phyloP scores from a whole-genome alignment of 92 coral and sea anemone genomes.

The Zoanthus sociatus region DNA sequence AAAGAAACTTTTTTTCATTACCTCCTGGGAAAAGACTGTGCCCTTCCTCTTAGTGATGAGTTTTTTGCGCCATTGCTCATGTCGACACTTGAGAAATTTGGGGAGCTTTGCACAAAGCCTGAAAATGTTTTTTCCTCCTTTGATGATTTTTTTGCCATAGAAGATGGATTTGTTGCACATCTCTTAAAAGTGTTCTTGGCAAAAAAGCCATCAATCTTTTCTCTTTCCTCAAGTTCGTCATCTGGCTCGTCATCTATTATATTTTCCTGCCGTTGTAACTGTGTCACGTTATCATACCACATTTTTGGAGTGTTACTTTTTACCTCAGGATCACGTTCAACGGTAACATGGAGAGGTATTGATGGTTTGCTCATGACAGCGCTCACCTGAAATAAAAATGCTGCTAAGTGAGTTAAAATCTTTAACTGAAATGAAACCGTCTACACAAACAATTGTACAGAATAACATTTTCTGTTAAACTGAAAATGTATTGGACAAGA shows the following conservation, averaged over 20 bases:
- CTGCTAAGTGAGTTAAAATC: not conserved
- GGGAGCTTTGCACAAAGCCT: not conserved
- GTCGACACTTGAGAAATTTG: not conserved
- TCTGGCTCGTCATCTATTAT: not conserved
- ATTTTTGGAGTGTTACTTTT: constrained; percentile 31
- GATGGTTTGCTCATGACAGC: constrained; percentile 67
- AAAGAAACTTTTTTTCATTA: constrained; percentile 3
- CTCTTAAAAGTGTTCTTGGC: constrained; percentile 31
- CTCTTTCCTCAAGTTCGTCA: constrained; percentile 23
- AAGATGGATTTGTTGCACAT: constrained; percentile 34
- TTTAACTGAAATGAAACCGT: not conserved
- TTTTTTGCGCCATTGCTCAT: not conserved
- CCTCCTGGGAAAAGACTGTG: constrained; percentile 83
- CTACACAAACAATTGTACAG: not conserved
- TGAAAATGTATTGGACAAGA: too few species aligned
- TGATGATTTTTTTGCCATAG: not conserved
- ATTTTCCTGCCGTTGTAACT: constrained; percentile 19
- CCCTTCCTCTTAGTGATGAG: constrained; percentile 55
- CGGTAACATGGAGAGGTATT: constrained; percentile 72
- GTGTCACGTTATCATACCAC: constrained; percentile 40
- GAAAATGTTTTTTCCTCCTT: constrained; percentile 5
- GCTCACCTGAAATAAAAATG: not conserved
- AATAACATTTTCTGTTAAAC: too few species aligned
- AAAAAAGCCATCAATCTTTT: constrained; percentile 14
- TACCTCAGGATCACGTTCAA: constrained; percentile 66